These are phyloP conservation scores for Origma solitaria DNA, from an alignment of 2,113 vertebrate species.

Conservation along the genomic window DNA sequence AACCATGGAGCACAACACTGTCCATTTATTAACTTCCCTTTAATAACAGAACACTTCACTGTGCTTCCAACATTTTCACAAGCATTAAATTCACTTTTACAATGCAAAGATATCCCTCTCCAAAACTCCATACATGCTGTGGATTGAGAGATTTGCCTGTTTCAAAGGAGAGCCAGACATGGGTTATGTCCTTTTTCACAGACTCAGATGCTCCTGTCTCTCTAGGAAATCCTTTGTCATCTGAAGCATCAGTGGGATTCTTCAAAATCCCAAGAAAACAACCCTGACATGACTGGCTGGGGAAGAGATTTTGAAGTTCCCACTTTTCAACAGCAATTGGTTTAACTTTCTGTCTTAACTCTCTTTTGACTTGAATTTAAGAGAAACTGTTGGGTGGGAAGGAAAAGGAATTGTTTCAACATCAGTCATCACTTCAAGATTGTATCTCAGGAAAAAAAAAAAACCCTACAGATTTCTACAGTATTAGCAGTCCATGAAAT, in stretches of 20 bases:
- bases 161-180: neutral
- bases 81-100: neutral
- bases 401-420: neutral
- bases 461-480: neutral
- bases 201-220: neutral
- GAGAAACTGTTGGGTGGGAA: neutral
- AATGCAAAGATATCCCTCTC: neutral
- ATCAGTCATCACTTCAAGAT: neutral
- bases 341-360: neutral
- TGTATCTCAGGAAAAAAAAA: neutral
- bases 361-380: neutral
- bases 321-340: neutral
- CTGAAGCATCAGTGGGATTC: neutral
- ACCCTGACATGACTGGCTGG: accelerated
- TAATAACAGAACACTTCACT: neutral
- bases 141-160: neutral
- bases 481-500: neutral
- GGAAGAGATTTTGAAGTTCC: neutral
- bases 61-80: neutral
- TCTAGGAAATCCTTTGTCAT: neutral
- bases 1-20: accelerated
- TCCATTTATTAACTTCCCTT: neutral
- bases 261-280: neutral
- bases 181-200: neutral
- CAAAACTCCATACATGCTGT: neutral